These are phyloP conservation scores for Eurosta solidaginis DNA, from an alignment of 1,140 invertebrate species.

Conservation along the genomic window DNA sequence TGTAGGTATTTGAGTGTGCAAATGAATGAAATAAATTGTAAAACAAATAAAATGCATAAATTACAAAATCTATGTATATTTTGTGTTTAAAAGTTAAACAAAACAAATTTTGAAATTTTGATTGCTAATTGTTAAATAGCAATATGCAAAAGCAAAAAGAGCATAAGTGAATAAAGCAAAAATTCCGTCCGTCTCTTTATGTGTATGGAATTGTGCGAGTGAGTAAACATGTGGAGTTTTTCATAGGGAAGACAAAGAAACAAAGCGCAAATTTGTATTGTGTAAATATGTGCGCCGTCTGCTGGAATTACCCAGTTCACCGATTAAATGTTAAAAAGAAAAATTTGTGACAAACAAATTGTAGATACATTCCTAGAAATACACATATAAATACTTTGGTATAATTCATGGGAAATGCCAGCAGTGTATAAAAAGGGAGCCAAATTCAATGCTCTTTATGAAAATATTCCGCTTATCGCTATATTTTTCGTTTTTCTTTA, in stretches of 20 bases:
- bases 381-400: not conserved
- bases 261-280: not conserved
- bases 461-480: too few relatives aligned
- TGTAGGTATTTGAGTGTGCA: not conserved
- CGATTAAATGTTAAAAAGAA: too few relatives aligned
- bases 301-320: conserved; percentile 13
- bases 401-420: not conserved
- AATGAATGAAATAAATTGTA: too few relatives aligned
- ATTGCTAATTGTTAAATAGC: not conserved
- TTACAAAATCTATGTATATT: not conserved
- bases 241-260: too few relatives aligned
- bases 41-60: not conserved
- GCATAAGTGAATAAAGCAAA: not conserved
- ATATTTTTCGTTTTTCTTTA: too few relatives aligned
- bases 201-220: not conserved
- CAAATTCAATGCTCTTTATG: too few relatives aligned
- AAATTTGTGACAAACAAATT: not conserved
- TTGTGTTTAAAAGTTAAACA: not conserved
- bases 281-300: not conserved
- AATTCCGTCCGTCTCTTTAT: not conserved
- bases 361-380: not conserved
- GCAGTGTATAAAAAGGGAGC: too few relatives aligned
- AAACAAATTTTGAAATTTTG: not conserved
- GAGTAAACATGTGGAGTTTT: not conserved
- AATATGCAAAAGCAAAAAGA: not conserved